Percentiles rank a stretch among this genome's conserved stretches.
phyloP scores from a whole-genome alignment of 2,797 vertebrate genomes.

The Galago senegalensis region DNA sequence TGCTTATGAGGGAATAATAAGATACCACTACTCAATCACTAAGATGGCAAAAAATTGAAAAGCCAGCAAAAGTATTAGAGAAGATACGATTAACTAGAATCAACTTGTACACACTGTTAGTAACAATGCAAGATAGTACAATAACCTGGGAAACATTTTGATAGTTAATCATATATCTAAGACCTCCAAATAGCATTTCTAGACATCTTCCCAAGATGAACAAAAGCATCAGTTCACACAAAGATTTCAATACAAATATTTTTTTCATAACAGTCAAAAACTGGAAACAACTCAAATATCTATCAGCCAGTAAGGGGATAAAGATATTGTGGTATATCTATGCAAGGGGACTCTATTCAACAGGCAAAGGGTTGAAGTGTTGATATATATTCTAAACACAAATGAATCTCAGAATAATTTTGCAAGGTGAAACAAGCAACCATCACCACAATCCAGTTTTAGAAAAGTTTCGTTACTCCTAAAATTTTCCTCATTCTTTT shows the following conservation, averaged over 20 bases:
- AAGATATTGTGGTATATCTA: background rate
- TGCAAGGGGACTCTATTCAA: background rate
- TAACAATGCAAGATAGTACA: background rate
- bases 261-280: background rate
- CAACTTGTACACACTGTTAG: background rate
- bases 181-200: background rate
- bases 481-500: background rate
- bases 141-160: background rate
- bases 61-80: background rate
- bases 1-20: background rate
- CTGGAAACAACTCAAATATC: background rate
- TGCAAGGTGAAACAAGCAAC: background rate
- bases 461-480: background rate
- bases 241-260: background rate
- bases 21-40: background rate
- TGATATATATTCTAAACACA: no score
- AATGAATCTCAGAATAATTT: background rate
- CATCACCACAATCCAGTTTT: background rate
- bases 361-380: background rate
- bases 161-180: background rate
- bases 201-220: background rate
- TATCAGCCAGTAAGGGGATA: background rate
- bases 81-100: background rate
- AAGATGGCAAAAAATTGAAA: background rate
- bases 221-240: background rate